These are phyloP conservation scores for Pedetes capensis DNA, from an alignment of 2,113 vertebrate genomes.

Conservation along the genomic window DNA sequence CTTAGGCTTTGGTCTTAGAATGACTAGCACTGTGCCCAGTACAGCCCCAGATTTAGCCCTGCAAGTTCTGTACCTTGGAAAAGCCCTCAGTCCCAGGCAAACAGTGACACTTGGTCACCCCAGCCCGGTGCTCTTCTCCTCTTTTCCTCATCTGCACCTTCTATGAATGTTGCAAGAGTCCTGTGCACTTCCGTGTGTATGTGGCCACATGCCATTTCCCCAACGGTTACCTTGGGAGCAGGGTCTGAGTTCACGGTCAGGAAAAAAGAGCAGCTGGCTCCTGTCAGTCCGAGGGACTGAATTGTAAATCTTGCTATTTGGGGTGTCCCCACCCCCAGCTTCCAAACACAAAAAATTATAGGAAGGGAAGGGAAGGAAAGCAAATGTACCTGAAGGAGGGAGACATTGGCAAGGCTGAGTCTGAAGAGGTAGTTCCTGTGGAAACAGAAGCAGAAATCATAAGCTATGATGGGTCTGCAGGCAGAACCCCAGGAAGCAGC, in stretches of 20 bases:
- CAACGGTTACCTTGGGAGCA: background rate
- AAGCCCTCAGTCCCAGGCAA: background rate
- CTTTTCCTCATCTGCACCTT: background rate
- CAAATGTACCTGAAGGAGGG: slow-evolving; percentile 93
- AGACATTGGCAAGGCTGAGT: slow-evolving; percentile 95
- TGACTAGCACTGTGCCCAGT: background rate
- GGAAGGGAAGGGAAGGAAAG: background rate
- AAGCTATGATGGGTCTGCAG: background rate
- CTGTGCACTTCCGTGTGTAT: fast-evolving
- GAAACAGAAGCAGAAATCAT: slow-evolving; percentile 75
- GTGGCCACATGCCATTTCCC: background rate
- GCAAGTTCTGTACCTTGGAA: background rate
- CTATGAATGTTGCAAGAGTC: background rate
- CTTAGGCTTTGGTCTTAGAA: background rate
- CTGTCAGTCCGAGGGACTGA: background rate
- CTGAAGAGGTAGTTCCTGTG: slow-evolving; percentile 98
- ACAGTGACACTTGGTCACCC: background rate
- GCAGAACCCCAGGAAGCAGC: background rate
- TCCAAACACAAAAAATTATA: background rate
- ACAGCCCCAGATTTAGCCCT: background rate
- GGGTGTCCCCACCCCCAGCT: background rate
- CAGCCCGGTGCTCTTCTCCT: background rate
- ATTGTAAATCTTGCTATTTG: background rate
- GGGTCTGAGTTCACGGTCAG: background rate
- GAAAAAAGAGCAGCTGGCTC: background rate